These are phyloP conservation scores for Rotaria sp. DNA, from an alignment of 2,888 invertebrate species.

Conservation along the genomic window DNA sequence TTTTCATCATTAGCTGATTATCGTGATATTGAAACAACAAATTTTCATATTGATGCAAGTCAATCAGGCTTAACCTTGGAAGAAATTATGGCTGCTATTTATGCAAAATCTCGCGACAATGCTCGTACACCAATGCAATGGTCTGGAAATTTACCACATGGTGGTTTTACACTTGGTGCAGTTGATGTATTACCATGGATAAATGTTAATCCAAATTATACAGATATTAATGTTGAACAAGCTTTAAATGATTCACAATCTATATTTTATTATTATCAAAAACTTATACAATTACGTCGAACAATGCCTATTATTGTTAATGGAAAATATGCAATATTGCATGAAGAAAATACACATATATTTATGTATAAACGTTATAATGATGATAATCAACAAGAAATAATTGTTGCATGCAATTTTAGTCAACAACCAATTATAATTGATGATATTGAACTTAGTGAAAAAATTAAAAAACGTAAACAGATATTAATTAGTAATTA, in stretches of 20 bases:
- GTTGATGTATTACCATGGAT: neutral
- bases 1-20: neutral
- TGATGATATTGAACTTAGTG: neutral
- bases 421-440: conserved; percentile 1
- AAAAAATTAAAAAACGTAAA: neutral
- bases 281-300: neutral
- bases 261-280: neutral
- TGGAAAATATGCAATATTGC: conserved; percentile 8
- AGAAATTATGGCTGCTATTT: conserved; percentile 16
- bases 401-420: neutral
- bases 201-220: neutral
- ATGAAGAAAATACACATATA: conserved; percentile 9
- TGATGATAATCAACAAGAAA: neutral
- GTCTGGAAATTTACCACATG: neutral
- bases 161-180: neutral
- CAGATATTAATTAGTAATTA: conserved; percentile 6
- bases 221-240: conserved; percentile 31
- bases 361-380: conserved; percentile 10
- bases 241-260: conserved; percentile 1
- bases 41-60: neutral
- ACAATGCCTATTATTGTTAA: neutral
- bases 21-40: conserved; percentile 1
- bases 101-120: conserved; percentile 25
- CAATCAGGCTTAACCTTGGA: neutral
- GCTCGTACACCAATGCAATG: conserved; percentile 29